A percentile compares a stretch with the other conserved stretches of the same genome.
Conservation (phyloP, 2,888 invertebrate genomes). For the Mimas tiliae region DNA sequence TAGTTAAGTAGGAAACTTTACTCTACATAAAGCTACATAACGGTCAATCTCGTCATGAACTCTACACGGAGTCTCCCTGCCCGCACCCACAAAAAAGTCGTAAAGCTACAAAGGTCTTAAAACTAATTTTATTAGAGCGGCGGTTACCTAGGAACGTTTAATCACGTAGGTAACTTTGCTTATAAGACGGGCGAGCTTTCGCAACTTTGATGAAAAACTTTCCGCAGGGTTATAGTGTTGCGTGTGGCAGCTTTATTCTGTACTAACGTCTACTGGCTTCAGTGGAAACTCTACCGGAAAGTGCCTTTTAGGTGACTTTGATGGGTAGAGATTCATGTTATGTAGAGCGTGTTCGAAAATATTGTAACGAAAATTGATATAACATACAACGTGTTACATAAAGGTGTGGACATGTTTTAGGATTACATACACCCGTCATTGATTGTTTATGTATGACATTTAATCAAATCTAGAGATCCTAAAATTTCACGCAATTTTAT, state of each 20-base stretch:
- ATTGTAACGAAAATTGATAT: no score
- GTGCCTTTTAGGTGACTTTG: slow-evolving; percentile 3
- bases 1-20: not conserved
- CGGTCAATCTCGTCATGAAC: slow-evolving; percentile 15
- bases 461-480: no score
- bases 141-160: slow-evolving; percentile 25
- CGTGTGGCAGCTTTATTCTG: slow-evolving; percentile 11
- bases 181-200: slow-evolving; percentile 23
- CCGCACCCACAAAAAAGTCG: slow-evolving; percentile 14
- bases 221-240: slow-evolving; percentile 20
- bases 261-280: slow-evolving; percentile 19
- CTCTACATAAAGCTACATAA: not conserved
- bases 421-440: no score
- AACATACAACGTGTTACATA: no score
- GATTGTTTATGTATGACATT: no score
- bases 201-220: slow-evolving; percentile 29
- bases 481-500: no score
- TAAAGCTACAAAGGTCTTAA: slow-evolving; percentile 22
- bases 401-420: no score
- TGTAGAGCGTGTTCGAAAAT: not conserved
- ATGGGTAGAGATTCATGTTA: not conserved
- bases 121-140: slow-evolving; percentile 23
- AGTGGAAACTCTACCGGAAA: slow-evolving; percentile 2
- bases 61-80: not conserved
- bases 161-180: slow-evolving; percentile 27